A percentile compares a stretch with the other conserved stretches of the same genome.
phyloP scores from a whole-genome alignment of 2,888 invertebrate genomes.

The Andricus quercusramuli region DNA sequence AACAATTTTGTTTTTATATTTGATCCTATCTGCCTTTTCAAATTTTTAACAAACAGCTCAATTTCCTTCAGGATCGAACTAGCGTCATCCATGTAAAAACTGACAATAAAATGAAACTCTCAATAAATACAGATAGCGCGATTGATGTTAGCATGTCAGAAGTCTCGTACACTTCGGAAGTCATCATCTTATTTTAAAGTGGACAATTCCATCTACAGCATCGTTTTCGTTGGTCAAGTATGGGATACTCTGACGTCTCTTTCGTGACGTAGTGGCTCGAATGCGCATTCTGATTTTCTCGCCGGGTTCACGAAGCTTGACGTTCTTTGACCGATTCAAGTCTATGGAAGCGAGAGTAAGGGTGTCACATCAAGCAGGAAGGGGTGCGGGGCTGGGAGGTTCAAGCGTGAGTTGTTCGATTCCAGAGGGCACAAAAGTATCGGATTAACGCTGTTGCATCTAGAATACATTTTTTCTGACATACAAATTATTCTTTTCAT shows the following conservation, averaged over 20 bases:
- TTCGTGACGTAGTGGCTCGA: not conserved
- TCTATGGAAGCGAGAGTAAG: slow-evolving; percentile 24
- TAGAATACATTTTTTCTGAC: not conserved
- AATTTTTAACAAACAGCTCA: no score
- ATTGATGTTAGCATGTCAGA: not conserved
- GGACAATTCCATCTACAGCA: not conserved
- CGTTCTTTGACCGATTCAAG: slow-evolving; percentile 34
- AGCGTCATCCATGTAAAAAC: no score
- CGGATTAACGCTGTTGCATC: not conserved
- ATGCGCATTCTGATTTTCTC: slow-evolving; percentile 35
- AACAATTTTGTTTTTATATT: no score
- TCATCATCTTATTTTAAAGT: not conserved
- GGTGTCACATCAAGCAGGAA: not conserved
- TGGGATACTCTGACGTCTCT: slow-evolving; percentile 3
- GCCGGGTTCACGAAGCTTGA: slow-evolving; percentile 18
- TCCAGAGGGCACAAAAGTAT: slow-evolving; percentile 29
- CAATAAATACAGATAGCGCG: not conserved
- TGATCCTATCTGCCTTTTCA: no score
- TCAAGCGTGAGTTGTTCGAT: slow-evolving; percentile 33
- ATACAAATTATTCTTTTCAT: no score
- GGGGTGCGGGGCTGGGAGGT: not conserved
- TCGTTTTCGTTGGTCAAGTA: slow-evolving; percentile 9
- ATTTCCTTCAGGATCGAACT: no score
- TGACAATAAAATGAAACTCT: no score
- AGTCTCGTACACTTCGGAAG: not conserved